phyloP scores from a whole-genome alignment of 2,113 vertebrate species.

The Polypterus bichir region DNA sequence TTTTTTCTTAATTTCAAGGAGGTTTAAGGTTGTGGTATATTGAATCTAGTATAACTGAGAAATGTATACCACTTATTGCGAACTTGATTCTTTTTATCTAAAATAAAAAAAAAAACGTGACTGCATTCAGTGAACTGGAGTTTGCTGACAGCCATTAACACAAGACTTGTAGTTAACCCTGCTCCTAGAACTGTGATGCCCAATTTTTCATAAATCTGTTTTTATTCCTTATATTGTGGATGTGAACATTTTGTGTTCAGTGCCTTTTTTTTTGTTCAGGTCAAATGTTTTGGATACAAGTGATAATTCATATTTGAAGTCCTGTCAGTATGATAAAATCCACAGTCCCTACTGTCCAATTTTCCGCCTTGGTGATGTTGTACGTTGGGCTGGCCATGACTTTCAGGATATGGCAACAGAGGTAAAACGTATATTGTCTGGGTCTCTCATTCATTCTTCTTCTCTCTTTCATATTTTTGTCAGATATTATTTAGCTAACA shows the following conservation, averaged over 20 bases:
- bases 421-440: constrained; percentile 40
- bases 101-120: too few relatives aligned
- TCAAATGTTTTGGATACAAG: constrained; percentile 62
- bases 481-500: too few relatives aligned
- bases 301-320: constrained; percentile 62
- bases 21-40: too few relatives aligned
- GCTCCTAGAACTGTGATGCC: too few relatives aligned
- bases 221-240: neutral
- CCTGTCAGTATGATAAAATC: constrained; percentile 52
- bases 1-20: too few relatives aligned
- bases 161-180: too few relatives aligned
- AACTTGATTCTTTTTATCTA: too few relatives aligned
- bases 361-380: constrained; percentile 65
- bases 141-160: too few relatives aligned
- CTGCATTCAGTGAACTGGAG: too few relatives aligned
- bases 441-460: fast-evolving
- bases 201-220: neutral
- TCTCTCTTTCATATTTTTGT: too few relatives aligned
- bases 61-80: too few relatives aligned
- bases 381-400: constrained; percentile 53
- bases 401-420: constrained; percentile 73
- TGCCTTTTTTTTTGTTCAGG: constrained; percentile 36
- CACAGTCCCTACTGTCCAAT: constrained; percentile 80
- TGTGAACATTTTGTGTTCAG: neutral
- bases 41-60: too few relatives aligned